Conservation (phyloP, 53 echinoderm and acorn worm genomes). For the Paracentrotus lividus region DNA sequence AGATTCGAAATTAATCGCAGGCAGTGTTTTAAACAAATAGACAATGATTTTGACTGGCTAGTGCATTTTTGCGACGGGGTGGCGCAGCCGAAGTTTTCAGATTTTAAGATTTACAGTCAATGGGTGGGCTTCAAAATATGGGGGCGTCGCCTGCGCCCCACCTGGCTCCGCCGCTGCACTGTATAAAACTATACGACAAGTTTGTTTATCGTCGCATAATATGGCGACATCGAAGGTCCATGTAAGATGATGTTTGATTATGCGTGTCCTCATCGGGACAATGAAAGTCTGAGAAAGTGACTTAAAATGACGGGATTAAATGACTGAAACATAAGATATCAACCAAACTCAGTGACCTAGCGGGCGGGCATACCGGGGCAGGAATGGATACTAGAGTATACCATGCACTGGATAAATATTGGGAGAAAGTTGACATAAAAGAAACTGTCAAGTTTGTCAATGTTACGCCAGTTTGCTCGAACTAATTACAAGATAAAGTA, state of each 20-base stretch:
- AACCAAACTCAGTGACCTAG: neutral
- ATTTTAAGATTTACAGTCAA: too few species aligned
- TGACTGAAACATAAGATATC: conserved; percentile 2
- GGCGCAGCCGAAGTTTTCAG: too few species aligned
- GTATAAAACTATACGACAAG: too few species aligned
- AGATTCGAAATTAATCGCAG: too few species aligned
- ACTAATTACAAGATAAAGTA: neutral
- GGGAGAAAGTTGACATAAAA: neutral
- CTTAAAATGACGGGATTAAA: neutral
- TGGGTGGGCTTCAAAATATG: too few species aligned
- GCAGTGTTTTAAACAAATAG: too few species aligned
- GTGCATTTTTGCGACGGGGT: too few species aligned
- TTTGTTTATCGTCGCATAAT: conserved; percentile 33
- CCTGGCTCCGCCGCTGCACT: too few species aligned
- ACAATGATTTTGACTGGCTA: too few species aligned
- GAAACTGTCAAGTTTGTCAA: neutral
- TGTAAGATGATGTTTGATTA: neutral
- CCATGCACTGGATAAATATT: neutral
- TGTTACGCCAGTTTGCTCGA: conserved; percentile 1
- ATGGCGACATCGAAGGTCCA: conserved; percentile 13
- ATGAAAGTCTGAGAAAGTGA: conserved; percentile 14
- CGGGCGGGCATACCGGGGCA: conserved; percentile 22
- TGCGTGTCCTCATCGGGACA: conserved; percentile 34
- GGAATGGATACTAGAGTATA: neutral
- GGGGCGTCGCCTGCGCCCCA: too few species aligned